Evolutionary conservation across 2,888 invertebrate genomes (phyloP).

Genomic region (Prenolepis imparis): DNA sequence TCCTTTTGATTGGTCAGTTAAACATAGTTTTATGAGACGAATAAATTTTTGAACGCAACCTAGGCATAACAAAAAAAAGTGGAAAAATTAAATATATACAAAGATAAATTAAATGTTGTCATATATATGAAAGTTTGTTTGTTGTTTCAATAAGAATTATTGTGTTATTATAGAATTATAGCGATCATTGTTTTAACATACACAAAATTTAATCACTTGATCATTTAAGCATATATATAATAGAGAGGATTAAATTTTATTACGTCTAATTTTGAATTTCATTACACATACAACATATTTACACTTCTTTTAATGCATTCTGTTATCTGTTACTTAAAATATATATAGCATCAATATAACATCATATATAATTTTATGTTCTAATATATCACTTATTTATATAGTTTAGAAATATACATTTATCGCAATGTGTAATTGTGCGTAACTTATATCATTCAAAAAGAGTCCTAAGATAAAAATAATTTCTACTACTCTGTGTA

Average conservation of each 20-base stretch:
- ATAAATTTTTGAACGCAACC: background rate
- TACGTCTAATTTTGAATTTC: background rate
- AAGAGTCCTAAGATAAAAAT: background rate
- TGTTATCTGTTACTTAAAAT: background rate
- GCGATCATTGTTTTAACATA: background rate
- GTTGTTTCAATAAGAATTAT: background rate
- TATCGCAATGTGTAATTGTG: background rate
- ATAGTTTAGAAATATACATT: background rate
- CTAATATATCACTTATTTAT: background rate
- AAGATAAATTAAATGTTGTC: background rate
- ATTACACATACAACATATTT: background rate
- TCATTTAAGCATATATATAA: background rate
- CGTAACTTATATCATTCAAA: background rate
- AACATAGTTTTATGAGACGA: background rate
- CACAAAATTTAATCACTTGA: background rate
- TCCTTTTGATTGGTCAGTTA: background rate
- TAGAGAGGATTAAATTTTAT: constrained; percentile 6
- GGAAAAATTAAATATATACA: background rate
- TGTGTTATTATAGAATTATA: background rate
- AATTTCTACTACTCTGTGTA: background rate
- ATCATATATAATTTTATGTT: background rate
- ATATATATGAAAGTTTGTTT: background rate
- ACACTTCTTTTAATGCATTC: background rate
- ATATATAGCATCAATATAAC: background rate
- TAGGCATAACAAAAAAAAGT: background rate